These are phyloP conservation scores for Caloenas nicobarica DNA, from an alignment of 2,113 vertebrate species.

Conservation along the genomic window DNA sequence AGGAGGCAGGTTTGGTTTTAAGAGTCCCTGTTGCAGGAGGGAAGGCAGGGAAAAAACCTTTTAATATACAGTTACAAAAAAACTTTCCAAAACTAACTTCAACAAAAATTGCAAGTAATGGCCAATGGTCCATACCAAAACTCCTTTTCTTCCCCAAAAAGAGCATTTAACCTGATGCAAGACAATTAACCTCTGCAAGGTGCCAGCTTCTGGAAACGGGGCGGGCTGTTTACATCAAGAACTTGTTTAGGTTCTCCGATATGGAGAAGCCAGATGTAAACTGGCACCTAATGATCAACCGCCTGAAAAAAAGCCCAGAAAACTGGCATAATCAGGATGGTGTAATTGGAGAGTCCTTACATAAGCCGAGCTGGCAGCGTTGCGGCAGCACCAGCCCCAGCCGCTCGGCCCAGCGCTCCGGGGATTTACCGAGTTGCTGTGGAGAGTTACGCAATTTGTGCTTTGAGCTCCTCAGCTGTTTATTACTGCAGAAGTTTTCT, in stretches of 20 bases:
- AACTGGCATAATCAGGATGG: not conserved
- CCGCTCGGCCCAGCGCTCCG: accelerated
- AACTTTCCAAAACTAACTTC: not conserved
- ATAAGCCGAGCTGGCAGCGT: not conserved
- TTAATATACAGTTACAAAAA: not conserved
- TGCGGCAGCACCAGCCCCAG: accelerated
- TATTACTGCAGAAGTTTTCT: not conserved
- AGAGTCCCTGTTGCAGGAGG: not conserved
- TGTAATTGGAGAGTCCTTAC: not conserved
- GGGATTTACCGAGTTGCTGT: not conserved
- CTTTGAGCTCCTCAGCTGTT: not conserved
- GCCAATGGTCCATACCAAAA: not conserved
- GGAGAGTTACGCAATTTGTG: not conserved
- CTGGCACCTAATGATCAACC: not conserved
- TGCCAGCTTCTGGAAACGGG: not conserved
- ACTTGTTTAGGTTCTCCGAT: accelerated
- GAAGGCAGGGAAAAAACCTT: not conserved
- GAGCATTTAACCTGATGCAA: not conserved
- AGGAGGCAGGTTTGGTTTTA: not conserved
- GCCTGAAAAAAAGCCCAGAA: not conserved
- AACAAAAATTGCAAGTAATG: not conserved
- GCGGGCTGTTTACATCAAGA: not conserved
- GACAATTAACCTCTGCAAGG: not conserved
- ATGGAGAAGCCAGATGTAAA: not conserved
- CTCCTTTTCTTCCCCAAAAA: not conserved